Percentiles rank a stretch among this genome's conserved stretches.
phyloP scores from a whole-genome alignment of 1,140 invertebrate genomes.

The Phortica variegata region DNA sequence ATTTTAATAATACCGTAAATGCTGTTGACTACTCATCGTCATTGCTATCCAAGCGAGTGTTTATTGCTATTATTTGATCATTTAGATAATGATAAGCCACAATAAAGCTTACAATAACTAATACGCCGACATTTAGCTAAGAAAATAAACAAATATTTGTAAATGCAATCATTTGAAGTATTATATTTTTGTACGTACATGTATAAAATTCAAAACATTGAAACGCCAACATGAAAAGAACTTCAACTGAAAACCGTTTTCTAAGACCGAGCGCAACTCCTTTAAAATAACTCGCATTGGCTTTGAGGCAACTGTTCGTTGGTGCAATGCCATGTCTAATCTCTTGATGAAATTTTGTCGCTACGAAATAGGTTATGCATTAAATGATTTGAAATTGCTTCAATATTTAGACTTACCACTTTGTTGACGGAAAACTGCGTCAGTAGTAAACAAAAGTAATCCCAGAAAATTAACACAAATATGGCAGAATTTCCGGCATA shows the following conservation, averaged over 20 bases:
- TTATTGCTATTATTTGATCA: slow-evolving; percentile 31
- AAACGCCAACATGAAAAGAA: slow-evolving; percentile 18
- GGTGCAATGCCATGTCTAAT: slow-evolving; percentile 4
- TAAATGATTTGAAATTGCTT: neutral
- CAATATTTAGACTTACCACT: slow-evolving; percentile 17
- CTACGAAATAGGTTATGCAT: slow-evolving; percentile 5
- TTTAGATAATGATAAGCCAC: slow-evolving; percentile 30
- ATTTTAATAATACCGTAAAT: too few species aligned
- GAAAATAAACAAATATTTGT: neutral
- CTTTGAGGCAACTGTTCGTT: slow-evolving; percentile 5
- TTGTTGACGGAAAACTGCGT: slow-evolving; percentile 19
- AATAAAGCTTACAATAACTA: slow-evolving; percentile 24
- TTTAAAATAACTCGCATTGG: slow-evolving; percentile 15
- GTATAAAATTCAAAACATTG: slow-evolving; percentile 17
- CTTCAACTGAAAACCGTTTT: slow-evolving; percentile 9
- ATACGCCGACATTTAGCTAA: slow-evolving; percentile 20
- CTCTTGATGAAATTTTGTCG: slow-evolving; percentile 10
- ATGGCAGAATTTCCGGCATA: slow-evolving; percentile 40
- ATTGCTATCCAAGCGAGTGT: slow-evolving; percentile 20
- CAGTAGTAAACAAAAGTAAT: slow-evolving; percentile 30
- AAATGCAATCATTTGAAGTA: neutral
- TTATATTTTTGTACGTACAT: slow-evolving; percentile 10
- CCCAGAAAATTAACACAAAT: slow-evolving; percentile 38
- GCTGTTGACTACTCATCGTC: slow-evolving; percentile 32
- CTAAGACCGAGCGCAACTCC: slow-evolving; percentile 17